Evolutionary conservation across 1,140 invertebrate genomes (phyloP).

Genomic region (Drosophila ogumai): DNA sequence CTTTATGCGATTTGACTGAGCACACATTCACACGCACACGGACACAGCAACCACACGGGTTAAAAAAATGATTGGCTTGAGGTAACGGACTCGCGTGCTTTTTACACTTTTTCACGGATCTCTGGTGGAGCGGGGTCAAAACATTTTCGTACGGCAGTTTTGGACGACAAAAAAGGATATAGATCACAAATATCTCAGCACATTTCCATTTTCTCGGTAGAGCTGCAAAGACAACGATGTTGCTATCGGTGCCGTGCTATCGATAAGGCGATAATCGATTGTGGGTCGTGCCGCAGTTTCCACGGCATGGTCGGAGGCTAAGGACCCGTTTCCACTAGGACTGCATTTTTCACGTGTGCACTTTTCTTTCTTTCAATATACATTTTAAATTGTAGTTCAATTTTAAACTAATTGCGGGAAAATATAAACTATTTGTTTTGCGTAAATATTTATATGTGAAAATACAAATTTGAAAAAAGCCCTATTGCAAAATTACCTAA

Average conservation of each 20-base stretch:
- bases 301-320: no score
- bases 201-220: constrained; percentile 52
- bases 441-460: no score
- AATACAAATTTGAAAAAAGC: no score
- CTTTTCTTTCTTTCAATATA: no score
- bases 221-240: background rate
- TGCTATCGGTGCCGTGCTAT: background rate
- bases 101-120: constrained; percentile 10
- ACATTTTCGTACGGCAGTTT: constrained; percentile 49
- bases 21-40: constrained; percentile 40
- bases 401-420: no score
- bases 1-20: constrained; percentile 74
- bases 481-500: no score
- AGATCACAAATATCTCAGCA: constrained; percentile 73
- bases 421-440: no score
- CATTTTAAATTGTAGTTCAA: no score
- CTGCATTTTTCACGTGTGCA: no score
- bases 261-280: no score
- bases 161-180: constrained; percentile 48
- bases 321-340: no score
- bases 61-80: constrained; percentile 54
- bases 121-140: constrained; percentile 10
- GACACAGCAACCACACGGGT: constrained; percentile 53
- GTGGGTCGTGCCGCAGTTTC: no score
- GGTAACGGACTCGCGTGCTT: constrained; percentile 34